Percentiles rank a stretch among this genome's conserved stretches.
Evolutionary conservation across 2,113 vertebrate genomes (phyloP).

Genomic region (Taurulus bubalis): DNA sequence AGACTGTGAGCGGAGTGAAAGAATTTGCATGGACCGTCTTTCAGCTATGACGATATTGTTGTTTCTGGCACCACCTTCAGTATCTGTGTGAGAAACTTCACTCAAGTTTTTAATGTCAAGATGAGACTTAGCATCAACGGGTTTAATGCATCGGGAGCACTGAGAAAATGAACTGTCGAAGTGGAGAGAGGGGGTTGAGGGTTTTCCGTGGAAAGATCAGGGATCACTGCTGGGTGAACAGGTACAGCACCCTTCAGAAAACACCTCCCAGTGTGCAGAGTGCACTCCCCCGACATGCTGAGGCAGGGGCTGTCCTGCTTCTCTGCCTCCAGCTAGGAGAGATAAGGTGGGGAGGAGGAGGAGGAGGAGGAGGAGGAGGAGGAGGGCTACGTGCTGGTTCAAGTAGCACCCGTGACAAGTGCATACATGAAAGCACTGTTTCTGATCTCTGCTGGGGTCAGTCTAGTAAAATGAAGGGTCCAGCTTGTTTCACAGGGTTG

Average conservation of each 20-base stretch:
- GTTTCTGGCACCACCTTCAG: constrained; percentile 8
- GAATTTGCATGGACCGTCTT: constrained; percentile 17
- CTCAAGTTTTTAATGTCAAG: neutral
- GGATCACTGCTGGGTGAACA: constrained; percentile 21
- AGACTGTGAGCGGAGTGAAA: constrained; percentile 31
- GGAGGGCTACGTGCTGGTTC: constrained; percentile 33
- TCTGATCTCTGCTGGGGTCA: neutral
- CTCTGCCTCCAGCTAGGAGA: constrained; percentile 53
- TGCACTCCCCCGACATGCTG: constrained; percentile 64
- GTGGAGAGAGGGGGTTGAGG: neutral
- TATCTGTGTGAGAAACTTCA: neutral
- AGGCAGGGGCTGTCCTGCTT: constrained; percentile 52
- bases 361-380: constrained; percentile 1
- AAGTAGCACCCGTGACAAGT: constrained; percentile 25
- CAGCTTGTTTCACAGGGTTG: neutral
- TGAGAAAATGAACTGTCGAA: neutral
- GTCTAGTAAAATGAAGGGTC: neutral
- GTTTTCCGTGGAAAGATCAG: neutral
- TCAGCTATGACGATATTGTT: neutral
- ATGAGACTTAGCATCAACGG: neutral
- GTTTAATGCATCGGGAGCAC: neutral
- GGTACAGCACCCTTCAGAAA: constrained; percentile 22
- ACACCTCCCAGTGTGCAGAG: constrained; percentile 32
- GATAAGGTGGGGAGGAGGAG: constrained; percentile 23
- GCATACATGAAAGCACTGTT: neutral